Evolutionary conservation across 92 coral and sea anemone genomes (phyloP), one percentile per base, ranked within the genome.

Genomic region (Umimayanthus chanpuru): DNA sequence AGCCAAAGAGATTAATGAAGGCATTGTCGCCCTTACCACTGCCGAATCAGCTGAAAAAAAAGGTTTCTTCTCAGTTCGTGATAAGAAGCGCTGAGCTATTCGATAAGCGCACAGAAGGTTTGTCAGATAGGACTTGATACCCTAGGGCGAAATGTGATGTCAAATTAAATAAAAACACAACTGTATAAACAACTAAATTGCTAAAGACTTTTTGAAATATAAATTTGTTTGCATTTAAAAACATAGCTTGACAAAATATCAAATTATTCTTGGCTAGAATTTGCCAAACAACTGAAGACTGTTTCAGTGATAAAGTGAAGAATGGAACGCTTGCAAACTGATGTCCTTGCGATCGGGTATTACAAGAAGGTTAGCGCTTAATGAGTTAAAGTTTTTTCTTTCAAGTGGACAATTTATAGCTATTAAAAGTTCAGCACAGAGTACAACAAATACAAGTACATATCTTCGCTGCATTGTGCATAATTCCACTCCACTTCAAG

Each of bases 401-500:
- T 80, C 18, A 80, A 80, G 84, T 79, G 68, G 71, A 80, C 14
- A 18, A 32, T 30, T 80, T 53, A 23, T 21, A 28, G 21, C 29
- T 55, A 30, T 7, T 23, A 0, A 29, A 53, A 43, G 18, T 56
- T 55, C 6, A 30, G 18, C 36, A 29, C 16, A 16, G 39, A 10
- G 68, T 61, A 50, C 23, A 20, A 4, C 0, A 43, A 32, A 44
- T 44, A 28, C 16, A 9, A 32, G 23, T 49, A 71, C 67, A 68
- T 38, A 43, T 25, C 26, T 79, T 55, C 47, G 49, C 87, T 26
- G 64, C 44, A 74, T 79, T 26, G 76, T 70, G 87, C 15, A 83
- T 83, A 32, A 83, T 28, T 83, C 87, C 87, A 70, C 87, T 83
- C 87, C 67, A 83, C 38, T 26, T 71, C 78, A 83, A 83, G 87